Percentiles rank a stretch among this genome's conserved stretches.
Conservation (phyloP, 2,113 vertebrate species). For the Seriola quinqueradiata region DNA sequence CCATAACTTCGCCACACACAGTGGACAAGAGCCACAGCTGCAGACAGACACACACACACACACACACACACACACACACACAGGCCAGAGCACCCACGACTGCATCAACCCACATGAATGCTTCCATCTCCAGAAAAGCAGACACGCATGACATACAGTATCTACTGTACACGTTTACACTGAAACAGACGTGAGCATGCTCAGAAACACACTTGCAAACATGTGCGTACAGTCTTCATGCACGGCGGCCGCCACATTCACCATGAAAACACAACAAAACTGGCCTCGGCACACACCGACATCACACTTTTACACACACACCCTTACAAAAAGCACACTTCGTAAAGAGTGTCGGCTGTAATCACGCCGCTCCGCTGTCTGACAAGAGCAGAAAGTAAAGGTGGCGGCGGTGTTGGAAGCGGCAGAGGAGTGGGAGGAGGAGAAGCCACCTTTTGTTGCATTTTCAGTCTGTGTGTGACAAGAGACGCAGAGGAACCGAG, state of each 20-base stretch:
- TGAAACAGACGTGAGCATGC: background rate
- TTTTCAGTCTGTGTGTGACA: constrained; percentile 10
- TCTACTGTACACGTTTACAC: background rate
- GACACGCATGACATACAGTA: background rate
- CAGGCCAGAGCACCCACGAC: constrained; percentile 56
- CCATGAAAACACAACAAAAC: background rate
- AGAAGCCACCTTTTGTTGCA: constrained; percentile 37
- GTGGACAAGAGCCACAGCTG: constrained; percentile 75
- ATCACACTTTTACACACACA: background rate
- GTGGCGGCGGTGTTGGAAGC: constrained; percentile 11
- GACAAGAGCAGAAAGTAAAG: constrained; percentile 29
- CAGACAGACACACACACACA: constrained; percentile 42
- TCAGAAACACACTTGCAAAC: background rate
- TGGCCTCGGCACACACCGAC: background rate
- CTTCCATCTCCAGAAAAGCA: constrained; percentile 16
- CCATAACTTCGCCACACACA: constrained; percentile 67
- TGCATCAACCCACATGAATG: constrained; percentile 60
- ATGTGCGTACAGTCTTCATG: too few relatives aligned
- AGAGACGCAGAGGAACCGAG: constrained; percentile 10
- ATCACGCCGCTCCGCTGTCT: constrained; percentile 19
- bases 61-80: constrained; percentile 13
- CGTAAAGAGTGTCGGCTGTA: background rate
- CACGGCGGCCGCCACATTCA: background rate
- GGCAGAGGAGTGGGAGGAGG: constrained; percentile 18
- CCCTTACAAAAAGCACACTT: background rate